These are phyloP conservation scores for Willowsia nigromaculata DNA, from an alignment of 2,888 invertebrate genomes.

Conservation along the genomic window DNA sequence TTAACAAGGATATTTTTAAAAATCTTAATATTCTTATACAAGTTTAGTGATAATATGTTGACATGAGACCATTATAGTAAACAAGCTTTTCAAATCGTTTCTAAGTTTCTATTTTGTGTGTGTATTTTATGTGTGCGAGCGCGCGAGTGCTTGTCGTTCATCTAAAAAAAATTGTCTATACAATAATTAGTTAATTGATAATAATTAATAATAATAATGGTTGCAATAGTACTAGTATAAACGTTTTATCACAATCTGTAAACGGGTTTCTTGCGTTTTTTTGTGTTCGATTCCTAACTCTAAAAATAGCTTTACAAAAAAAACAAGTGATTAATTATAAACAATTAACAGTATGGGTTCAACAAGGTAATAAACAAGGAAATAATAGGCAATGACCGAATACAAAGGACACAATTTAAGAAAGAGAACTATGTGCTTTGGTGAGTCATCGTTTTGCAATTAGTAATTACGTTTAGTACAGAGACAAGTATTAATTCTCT, in stretches of 20 bases:
- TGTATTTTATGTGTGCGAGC: too few species aligned
- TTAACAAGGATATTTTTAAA: background rate
- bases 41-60: background rate
- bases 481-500: background rate
- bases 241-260: constrained; percentile 59
- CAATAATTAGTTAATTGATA: background rate
- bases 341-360: too few species aligned
- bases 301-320: background rate
- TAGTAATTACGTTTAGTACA: background rate
- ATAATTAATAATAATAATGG: background rate
- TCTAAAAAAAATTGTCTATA: constrained; percentile 27
- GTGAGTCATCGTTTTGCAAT: background rate
- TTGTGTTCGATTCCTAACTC: background rate
- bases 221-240: constrained; percentile 28
- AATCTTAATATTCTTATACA: constrained; percentile 9
- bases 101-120: constrained; percentile 3
- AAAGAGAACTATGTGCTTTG: background rate
- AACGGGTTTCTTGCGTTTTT: constrained; percentile 25
- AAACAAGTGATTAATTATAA: background rate
- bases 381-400: too few species aligned
- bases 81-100: constrained; percentile 14
- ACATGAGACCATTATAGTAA: constrained; percentile 49
- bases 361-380: background rate
- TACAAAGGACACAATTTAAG: background rate
- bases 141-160: constrained; percentile 4